Evolutionary conservation across 1,140 invertebrate species (phyloP), one percentile per base, ranked within the genome.

Genomic region (Hesperophylax magnus): DNA sequence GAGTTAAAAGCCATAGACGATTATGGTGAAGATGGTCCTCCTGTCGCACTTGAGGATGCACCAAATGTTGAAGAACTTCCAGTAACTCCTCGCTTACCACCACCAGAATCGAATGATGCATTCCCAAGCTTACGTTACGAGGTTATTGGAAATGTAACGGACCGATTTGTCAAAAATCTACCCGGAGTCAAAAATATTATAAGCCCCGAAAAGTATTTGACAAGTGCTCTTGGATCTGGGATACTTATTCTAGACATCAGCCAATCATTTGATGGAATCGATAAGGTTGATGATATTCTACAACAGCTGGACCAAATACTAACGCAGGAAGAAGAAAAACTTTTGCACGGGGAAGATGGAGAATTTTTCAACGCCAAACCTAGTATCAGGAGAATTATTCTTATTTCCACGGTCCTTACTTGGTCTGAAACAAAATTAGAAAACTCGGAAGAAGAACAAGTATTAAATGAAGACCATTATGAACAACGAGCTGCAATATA

Each of bases 21-120:
- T 11, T 56, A 24, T 18, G 71, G 71, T n/a, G 71, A 75, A 75
- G 71, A 75, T 31, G 71, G 53, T n/a, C 71, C 71, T 17, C 71
- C 34, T 5, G 39, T 24, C 3, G 15, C 2, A 71, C 8, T 7
- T 6, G 67, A 47, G 3, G 5, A 20, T 20, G n/a, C 11, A 20
- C n/a, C 9, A 14, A 17, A 0, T 58, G 15, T 11, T 56, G 53
- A 27, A 58, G 15, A 20, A 14, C 4, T n/a, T 15, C 11, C 9
- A 18, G 3, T 4, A 52, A 15, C 69, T 20, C n/a, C 4, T 4
- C 1, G 4, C 20, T 18, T 22, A 20, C 69, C 17, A 20, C 47
- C 69, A 0, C 34, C 18, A 56, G 71, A 24, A 15, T 20, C 18
- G 5, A 22, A 71, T 52, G 67, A n/a, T 20, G 17, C 18, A 8